Conservation (phyloP, 2,888 invertebrate species). For the Stenodera caucasica region DNA sequence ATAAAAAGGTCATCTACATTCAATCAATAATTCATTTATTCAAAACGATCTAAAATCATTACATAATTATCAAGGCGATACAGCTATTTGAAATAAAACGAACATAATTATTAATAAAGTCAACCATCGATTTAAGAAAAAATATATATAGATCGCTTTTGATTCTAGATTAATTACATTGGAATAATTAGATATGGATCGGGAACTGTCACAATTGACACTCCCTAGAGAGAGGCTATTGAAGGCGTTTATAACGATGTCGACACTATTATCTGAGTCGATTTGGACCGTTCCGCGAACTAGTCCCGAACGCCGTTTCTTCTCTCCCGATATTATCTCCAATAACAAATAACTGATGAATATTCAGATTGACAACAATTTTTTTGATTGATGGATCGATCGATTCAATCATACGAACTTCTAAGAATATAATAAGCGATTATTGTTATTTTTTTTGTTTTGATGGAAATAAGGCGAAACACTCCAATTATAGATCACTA, state of each 20-base stretch:
- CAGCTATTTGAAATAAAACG: not conserved
- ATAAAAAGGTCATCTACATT: not conserved
- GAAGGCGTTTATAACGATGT: too few relatives aligned
- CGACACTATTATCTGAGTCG: too few relatives aligned
- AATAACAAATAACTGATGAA: too few relatives aligned
- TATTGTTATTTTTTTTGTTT: too few relatives aligned
- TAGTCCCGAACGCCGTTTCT: too few relatives aligned
- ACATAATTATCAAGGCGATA: conserved; percentile 6
- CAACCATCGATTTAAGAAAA: not conserved
- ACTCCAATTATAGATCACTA: not conserved
- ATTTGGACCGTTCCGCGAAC: too few relatives aligned
- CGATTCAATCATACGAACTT: too few relatives aligned
- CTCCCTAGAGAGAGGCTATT: not conserved
- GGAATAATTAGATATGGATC: not conserved
- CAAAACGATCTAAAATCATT: not conserved
- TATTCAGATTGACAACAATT: too few relatives aligned
- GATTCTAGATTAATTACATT: not conserved
- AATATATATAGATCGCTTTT: not conserved
- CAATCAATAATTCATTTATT: conserved; percentile 1
- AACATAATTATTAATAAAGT: not conserved
- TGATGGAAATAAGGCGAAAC: too few relatives aligned
- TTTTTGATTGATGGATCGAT: too few relatives aligned
- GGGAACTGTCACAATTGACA: not conserved
- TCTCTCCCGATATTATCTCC: too few relatives aligned
- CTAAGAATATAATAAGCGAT: too few relatives aligned